Conservation (phyloP, 2,888 invertebrate genomes). For the Heliconius hortense region DNA sequence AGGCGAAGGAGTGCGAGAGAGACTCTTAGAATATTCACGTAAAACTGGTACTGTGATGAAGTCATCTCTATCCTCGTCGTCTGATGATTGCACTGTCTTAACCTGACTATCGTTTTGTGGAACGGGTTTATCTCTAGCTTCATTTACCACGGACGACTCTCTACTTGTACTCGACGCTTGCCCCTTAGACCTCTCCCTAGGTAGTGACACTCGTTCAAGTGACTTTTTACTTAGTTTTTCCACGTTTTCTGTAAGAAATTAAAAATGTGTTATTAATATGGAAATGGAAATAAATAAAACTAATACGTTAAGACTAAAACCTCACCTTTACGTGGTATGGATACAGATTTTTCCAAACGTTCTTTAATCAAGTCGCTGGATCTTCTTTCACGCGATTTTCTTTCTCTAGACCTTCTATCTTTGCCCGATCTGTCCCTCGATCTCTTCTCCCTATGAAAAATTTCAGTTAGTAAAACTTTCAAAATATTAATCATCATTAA, state of each 20-base stretch:
- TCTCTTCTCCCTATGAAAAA: slow-evolving; percentile 63
- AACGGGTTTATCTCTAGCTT: slow-evolving; percentile 53
- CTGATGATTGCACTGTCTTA: slow-evolving; percentile 65
- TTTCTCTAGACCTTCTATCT: slow-evolving; percentile 71
- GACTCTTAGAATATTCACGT: slow-evolving; percentile 86
- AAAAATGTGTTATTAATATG: not conserved
- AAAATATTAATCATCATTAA: not conserved
- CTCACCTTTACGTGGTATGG: slow-evolving; percentile 73
- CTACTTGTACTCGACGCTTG: slow-evolving; percentile 76
- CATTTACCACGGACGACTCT: slow-evolving; percentile 71
- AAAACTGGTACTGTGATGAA: slow-evolving; percentile 66
- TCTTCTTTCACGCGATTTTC: slow-evolving; percentile 76
- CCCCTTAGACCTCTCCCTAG: slow-evolving; percentile 56
- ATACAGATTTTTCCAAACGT: slow-evolving; percentile 75
- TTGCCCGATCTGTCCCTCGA: slow-evolving; percentile 70
- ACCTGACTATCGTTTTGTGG: slow-evolving; percentile 57
- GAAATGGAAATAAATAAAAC: not conserved
- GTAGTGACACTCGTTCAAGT: slow-evolving; percentile 63
- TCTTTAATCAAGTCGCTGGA: slow-evolving; percentile 76
- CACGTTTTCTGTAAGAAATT: slow-evolving; percentile 58
- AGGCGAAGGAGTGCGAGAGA: slow-evolving; percentile 93
- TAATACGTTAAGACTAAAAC: not conserved
- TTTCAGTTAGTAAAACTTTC: slow-evolving; percentile 7
- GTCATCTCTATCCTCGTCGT: slow-evolving; percentile 72
- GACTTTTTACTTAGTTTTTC: slow-evolving; percentile 68